Evolutionary conservation across 2,113 vertebrate species (phyloP), one percentile per base, ranked within the genome.

Genomic region (Willisornis vidua): DNA sequence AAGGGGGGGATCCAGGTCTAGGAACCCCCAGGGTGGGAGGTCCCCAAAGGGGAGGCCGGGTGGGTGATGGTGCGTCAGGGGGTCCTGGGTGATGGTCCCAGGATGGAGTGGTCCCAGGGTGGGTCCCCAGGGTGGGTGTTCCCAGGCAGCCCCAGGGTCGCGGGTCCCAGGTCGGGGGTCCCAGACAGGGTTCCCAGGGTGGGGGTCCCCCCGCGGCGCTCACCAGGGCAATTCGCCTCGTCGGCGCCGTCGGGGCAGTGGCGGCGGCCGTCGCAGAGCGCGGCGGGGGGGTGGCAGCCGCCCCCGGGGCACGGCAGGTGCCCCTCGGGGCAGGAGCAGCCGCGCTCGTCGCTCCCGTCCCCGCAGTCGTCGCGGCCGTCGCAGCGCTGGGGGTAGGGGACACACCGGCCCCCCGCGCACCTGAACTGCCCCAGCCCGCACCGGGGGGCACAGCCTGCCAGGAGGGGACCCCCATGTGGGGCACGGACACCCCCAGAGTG

Each of bases 331-430:
- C 99, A 99, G 5, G 92, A 67, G 91, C 98, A 99, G 92, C 95
- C 98, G 3, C 86, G 94, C 93, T 99, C 99, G 25, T 99, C 99
- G 1, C 98, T 98, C 68, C 98, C 97, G 63, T 99, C 99, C 4
- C 98, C 99, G 14, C 99, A 99, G 98, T 99, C 98, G 1, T 99
- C 98, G 14, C 94, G 98, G 23, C 99, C 98, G 0, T 99, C 98
- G 26, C 99, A 99, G 93, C 98, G 98, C 29, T 97, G 98, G 1
- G 98, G 67, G 89, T 98, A 98, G 0, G 98, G 97, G 54, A 99
- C 94, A 26, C 99, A 99, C 7, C 63, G 97, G 9, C 99, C 98
- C 2, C 92, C 96, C 1, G 94, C 92, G 28, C 99, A 99, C 46
- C 96, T 92, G 92, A 99, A 98, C 96, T 99, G 98, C 1, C 98